Evolutionary conservation across 2,797 vertebrate species (phyloP).

Genomic region (Hirundo rustica): DNA sequence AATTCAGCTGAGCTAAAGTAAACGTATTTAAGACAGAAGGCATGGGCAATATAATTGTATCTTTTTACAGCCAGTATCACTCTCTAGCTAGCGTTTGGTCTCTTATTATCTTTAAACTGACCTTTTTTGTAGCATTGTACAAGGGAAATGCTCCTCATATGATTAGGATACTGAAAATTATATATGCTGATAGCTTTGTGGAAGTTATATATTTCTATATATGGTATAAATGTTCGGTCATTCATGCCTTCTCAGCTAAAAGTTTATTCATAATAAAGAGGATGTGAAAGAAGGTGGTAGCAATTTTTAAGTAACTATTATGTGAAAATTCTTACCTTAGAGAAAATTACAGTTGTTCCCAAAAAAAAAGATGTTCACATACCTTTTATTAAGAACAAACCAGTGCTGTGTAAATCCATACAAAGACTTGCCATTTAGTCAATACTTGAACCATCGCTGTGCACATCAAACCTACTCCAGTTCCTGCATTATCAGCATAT

Average conservation of each 20-base stretch:
- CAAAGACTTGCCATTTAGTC: neutral
- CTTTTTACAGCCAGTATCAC: neutral
- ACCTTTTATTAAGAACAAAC: neutral
- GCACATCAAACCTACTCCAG: neutral
- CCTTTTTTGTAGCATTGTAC: neutral
- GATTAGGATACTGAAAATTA: neutral
- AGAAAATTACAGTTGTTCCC: neutral
- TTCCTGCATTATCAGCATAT: constrained; percentile 2
- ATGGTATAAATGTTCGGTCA: neutral
- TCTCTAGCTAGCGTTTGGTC: neutral
- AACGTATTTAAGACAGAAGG: neutral
- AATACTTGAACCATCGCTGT: neutral
- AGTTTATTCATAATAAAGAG: neutral
- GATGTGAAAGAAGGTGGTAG: neutral
- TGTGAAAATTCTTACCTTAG: neutral
- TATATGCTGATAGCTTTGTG: neutral
- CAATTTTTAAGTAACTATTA: neutral
- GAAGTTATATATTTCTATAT: neutral
- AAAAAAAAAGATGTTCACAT: neutral
- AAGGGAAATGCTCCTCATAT: neutral
- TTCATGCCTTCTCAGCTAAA: neutral
- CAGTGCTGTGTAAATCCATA: neutral
- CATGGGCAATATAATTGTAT: neutral
- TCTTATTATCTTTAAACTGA: neutral
- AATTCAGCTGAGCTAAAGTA: neutral